Conservation (phyloP, 2,113 vertebrate genomes). For the Brachypteracias leptosomus region DNA sequence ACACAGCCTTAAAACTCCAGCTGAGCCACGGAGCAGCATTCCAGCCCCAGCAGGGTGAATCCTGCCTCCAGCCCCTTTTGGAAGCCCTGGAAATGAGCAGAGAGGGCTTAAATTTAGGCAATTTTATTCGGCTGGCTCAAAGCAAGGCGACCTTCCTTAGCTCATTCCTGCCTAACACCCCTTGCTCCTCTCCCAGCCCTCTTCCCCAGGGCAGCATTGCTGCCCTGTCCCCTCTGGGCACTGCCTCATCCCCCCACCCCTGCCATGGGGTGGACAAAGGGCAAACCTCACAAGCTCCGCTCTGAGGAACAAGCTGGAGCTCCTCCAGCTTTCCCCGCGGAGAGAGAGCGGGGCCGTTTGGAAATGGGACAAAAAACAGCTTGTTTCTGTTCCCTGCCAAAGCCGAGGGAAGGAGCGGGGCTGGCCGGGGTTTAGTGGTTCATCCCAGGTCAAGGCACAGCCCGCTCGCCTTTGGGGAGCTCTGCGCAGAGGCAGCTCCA, state of each 20-base stretch:
- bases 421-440: not conserved
- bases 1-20: not conserved
- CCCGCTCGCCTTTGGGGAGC: not conserved
- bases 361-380: not conserved
- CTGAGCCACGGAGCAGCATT: not conserved
- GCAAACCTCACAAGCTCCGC: not conserved
- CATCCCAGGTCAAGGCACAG: not conserved
- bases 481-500: not conserved
- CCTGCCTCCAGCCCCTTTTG: not conserved
- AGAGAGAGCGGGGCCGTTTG: not conserved
- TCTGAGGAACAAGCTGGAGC: not conserved
- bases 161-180: not conserved
- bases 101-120: not conserved
- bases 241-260: not conserved
- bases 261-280: not conserved
- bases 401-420: not conserved
- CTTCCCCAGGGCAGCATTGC: not conserved
- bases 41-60: accelerated
- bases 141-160: not conserved
- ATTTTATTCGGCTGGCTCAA: not conserved
- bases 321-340: not conserved
- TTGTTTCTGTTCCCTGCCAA: constrained; percentile 21
- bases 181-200: not conserved
- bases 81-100: not conserved
- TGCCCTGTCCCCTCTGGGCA: not conserved